Evolutionary conservation across 92 coral and sea anemone species (phyloP), one percentile per base, ranked within the genome.

Genomic region (Parazoanthus darwini): DNA sequence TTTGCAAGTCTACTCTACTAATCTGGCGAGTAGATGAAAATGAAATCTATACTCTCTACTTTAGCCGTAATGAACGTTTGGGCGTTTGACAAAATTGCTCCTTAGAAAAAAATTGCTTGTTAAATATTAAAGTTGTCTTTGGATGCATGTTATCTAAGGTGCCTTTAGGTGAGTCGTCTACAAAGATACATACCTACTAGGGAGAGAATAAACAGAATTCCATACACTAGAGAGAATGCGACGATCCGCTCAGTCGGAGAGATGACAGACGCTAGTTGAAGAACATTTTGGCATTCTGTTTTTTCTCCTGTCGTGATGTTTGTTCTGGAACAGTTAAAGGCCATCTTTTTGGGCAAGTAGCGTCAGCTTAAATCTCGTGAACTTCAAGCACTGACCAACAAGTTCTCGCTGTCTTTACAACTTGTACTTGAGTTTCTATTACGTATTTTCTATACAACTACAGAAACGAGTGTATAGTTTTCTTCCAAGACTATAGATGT

Each of bases 191-290:
- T 84, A 96, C 98, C 98, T 43, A 78, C 85, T 4, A 96, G 78
- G 38, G 98, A 91, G 5, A 89, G 84, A 42, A 93, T 85, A 43
- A 95, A 91, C 43, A 96, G 77, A 3, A 93, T 42, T 20, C 98
- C 95, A 72, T 95, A 95, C 20, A 93, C 93, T 5, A 82, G 39
- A 4, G 98, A 93, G 76, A 89, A 90, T 2, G 92, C 92, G 25
- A 87, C 89, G 2, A 95, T 86, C 48, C 44, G 83, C 3, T 48
- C 94, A 37, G 89, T 82, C 0, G 95, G 81, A 9, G 95, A 78
- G 23, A 91, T 25, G n/a, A 46, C 79, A 20, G 25, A 46, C 15
- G 43, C 87, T 6, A 42, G 29, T 84, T 18, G 44, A 38, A 73
- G 66, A 36, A 50, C 13, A 3, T 36, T 46, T n/a, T 5, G 78